Percentiles rank a stretch among this genome's conserved stretches.
Conservation (phyloP, 2,113 vertebrate genomes). For the Brienomyrus longianalis region DNA sequence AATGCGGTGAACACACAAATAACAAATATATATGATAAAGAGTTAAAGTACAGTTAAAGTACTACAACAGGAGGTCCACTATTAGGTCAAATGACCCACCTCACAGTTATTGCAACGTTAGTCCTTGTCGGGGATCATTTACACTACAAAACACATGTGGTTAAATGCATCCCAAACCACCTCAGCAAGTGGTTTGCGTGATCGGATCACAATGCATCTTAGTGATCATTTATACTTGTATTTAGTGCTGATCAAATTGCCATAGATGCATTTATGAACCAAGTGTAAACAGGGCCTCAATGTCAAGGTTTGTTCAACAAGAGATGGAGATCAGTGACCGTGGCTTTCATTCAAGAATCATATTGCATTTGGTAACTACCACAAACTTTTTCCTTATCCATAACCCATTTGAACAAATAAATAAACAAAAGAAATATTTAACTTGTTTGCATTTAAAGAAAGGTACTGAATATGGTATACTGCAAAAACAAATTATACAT, state of each 20-base stretch:
- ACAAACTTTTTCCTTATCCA: not conserved
- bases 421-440: not conserved
- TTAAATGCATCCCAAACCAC: not conserved
- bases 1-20: slow-evolving; percentile 37
- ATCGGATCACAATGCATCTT: not conserved
- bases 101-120: not conserved
- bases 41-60: not conserved
- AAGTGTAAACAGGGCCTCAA: not conserved
- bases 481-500: not conserved
- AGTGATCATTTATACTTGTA: not conserved
- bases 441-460: not conserved
- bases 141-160: not conserved
- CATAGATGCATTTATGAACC: not conserved
- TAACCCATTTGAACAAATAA: not conserved
- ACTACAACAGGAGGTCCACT: slow-evolving; percentile 39
- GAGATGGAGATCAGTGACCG: not conserved
- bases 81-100: not conserved
- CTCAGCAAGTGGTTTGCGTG: not conserved
- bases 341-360: not conserved
- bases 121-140: not conserved
- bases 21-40: slow-evolving; percentile 39
- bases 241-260: not conserved
- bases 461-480: not conserved
- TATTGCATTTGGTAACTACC: not conserved
- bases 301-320: not conserved